Conservation (phyloP, 2,888 invertebrate genomes). For the Cistogaster globosa region DNA sequence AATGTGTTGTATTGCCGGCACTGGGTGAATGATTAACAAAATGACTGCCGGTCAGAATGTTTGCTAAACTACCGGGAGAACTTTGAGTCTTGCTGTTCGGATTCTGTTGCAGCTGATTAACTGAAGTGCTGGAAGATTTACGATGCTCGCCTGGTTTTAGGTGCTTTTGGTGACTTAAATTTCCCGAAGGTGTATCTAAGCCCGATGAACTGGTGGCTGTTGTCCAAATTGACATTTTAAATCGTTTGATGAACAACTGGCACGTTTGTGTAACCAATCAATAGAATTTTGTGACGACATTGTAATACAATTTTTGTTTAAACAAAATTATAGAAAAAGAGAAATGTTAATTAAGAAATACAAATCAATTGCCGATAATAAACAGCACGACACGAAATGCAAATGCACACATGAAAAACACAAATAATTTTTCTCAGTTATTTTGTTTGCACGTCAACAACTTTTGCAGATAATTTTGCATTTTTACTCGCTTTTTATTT, state of each 20-base stretch:
- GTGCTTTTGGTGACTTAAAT: slow-evolving; percentile 59
- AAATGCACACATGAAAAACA: slow-evolving; percentile 16
- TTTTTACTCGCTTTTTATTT: slow-evolving; percentile 29
- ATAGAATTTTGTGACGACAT: slow-evolving; percentile 54
- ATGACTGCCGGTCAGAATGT: slow-evolving; percentile 58
- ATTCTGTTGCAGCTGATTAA: slow-evolving; percentile 30
- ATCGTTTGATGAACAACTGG: slow-evolving; percentile 6
- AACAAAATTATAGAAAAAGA: slow-evolving; percentile 17
- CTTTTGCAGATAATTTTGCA: slow-evolving; percentile 31
- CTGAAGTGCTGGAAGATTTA: slow-evolving; percentile 35
- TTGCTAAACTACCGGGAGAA: slow-evolving; percentile 61
- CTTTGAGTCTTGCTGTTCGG: slow-evolving; percentile 46
- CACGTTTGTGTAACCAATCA: slow-evolving; percentile 18
- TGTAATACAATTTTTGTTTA: slow-evolving; percentile 24
- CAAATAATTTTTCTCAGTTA: neutral
- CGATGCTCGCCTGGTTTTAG: slow-evolving; percentile 38
- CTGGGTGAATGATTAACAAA: slow-evolving; percentile 64
- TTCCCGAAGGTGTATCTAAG: slow-evolving; percentile 80
- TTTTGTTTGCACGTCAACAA: neutral
- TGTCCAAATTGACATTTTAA: slow-evolving; percentile 87
- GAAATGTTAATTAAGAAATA: slow-evolving; percentile 28
- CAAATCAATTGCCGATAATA: slow-evolving; percentile 44
- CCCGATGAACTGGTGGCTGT: slow-evolving; percentile 85
- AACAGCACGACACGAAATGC: slow-evolving; percentile 37
- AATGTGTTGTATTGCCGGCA: slow-evolving; percentile 62